phyloP scores from a whole-genome alignment of 1,140 invertebrate species.

The Periplaneta americana region DNA sequence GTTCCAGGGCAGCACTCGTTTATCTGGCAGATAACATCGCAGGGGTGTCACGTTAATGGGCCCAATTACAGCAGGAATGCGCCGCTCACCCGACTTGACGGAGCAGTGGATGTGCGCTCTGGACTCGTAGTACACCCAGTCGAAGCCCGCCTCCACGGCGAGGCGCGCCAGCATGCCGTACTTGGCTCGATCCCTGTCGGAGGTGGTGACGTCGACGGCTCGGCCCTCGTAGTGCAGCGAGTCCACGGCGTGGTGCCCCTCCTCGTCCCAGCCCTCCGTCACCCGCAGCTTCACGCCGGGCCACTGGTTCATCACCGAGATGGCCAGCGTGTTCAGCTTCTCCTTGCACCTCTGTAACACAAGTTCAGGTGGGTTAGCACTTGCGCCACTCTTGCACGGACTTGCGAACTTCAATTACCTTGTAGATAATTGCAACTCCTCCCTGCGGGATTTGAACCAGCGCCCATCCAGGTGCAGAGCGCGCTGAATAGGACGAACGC shows the following conservation, averaged over 20 bases:
- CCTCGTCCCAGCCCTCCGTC: constrained; percentile 92
- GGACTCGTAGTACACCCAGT: constrained; percentile 97
- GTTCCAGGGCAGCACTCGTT: too few relatives aligned
- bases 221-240: constrained; percentile 94
- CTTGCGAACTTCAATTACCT: not conserved
- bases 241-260: constrained; percentile 67
- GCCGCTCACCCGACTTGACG: constrained; percentile 86
- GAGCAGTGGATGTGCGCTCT: constrained; percentile 94
- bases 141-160: constrained; percentile 96
- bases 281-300: constrained; percentile 87
- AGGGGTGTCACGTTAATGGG: not conserved
- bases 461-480: not conserved
- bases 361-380: not conserved
- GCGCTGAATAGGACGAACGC: too few relatives aligned
- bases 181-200: constrained; percentile 85
- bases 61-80: not conserved
- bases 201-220: constrained; percentile 92
- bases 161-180: constrained; percentile 92
- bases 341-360: constrained; percentile 86
- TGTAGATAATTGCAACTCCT: not conserved
- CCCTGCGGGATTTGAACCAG: not conserved
- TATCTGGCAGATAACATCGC: too few relatives aligned
- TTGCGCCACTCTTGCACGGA: not conserved
- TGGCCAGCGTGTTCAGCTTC: constrained; percentile 88
- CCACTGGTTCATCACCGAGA: constrained; percentile 98